Base-by-base conservation (phyloP, 2,888 invertebrate species). In the Caenorhabditis virilis region DNA sequence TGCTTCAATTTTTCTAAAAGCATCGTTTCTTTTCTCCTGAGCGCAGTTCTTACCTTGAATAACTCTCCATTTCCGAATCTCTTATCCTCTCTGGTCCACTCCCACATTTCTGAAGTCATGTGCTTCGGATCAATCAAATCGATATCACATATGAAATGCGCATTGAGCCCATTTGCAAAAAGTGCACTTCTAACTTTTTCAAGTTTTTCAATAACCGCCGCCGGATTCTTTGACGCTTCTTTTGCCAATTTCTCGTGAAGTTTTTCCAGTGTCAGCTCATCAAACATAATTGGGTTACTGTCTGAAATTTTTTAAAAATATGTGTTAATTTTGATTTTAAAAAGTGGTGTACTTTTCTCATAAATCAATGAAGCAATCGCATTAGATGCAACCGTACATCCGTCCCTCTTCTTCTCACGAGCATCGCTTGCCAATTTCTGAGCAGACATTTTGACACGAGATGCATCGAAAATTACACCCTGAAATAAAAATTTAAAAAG, bases 401-500 rank as follows among this genome's bases (percentile, higher is more conserved):
- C 93, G 61, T 88, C 88, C 35, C 90, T 86, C 82, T 90, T 90
- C 52, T 88, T 87, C 84, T 90, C 89, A 1, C 91, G 87, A 0
- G 91, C 90, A 66, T 91, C 90, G 74, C 91, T 92, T 46, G 90
- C 87, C 85, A 93, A 88, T 84, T 92, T 91, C 65, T 89, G 89
- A 0, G 91, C 90, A 69, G 91, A 89, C 25, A 91, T 63, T 15
- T 72, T 69, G 23, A 72, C 53, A 35, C 72, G 26, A 0, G 56
- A 51, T 3, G 65, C 49, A 23, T 60, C 65, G 53, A 65, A 65
- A 15, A 56, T 53, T 13, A 65, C 46, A 23, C 65, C 65, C 38
- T 63, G 23, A 7, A 23, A 43, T 20, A 7, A 7, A 39, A 39
- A 9, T 39, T 39, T 11, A 45, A 52, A 23, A 33, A 13, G 25